Conservation (phyloP, 2,888 invertebrate species). For the Brenthis daphne region DNA sequence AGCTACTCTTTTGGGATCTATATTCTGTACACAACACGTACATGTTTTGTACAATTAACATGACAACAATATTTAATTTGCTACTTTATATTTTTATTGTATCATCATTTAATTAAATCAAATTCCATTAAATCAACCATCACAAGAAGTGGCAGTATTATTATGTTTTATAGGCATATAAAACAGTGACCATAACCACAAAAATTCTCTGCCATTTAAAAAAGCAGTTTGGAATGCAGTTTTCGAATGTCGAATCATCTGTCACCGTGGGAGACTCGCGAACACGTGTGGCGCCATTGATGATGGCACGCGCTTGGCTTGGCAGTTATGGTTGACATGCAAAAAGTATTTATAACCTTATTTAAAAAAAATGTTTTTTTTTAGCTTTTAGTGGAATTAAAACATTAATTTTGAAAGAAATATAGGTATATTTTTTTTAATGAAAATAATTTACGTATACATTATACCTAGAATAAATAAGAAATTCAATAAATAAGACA, state of each 20-base stretch:
- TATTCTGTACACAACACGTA: no score
- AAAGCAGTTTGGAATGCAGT: constrained; percentile 45
- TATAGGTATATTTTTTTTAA: no score
- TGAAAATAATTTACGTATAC: neutral
- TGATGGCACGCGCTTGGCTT: constrained; percentile 20
- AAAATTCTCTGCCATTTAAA: constrained; percentile 14
- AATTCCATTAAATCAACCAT: neutral
- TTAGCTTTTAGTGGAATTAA: no score
- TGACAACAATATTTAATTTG: no score
- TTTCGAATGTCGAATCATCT: constrained; percentile 34
- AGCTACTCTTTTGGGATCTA: no score
- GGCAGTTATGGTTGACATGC: neutral
- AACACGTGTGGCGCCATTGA: constrained; percentile 32
- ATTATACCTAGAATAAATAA: neutral
- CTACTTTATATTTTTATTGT: no score
- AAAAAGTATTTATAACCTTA: no score
- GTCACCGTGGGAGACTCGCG: constrained; percentile 43
- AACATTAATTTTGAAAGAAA: no score
- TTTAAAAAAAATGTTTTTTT: no score
- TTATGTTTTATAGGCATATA: neutral
- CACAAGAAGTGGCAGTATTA: neutral
- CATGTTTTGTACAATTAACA: no score
- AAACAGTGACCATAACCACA: constrained; percentile 6
- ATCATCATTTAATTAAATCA: neutral
- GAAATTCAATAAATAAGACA: constrained; percentile 39